Evolutionary conservation across 2,888 invertebrate species (phyloP).

Genomic region (Torymus tubicola): DNA sequence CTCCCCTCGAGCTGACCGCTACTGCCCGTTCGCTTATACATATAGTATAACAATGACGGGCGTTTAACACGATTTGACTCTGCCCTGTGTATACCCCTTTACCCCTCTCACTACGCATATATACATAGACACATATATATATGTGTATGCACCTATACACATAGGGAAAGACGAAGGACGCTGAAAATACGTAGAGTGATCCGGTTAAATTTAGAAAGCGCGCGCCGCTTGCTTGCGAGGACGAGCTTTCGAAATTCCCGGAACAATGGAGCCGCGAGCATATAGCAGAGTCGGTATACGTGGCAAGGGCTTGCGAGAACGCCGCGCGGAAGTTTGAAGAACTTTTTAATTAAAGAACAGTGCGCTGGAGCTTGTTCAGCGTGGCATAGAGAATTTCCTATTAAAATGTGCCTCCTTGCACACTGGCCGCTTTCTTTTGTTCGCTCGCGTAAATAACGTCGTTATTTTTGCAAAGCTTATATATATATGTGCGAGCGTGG

Average conservation of each 20-base stretch:
- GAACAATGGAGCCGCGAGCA: constrained; percentile 37
- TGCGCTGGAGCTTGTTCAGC: constrained; percentile 19
- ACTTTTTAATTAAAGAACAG: constrained; percentile 57
- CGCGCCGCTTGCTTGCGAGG: constrained; percentile 6
- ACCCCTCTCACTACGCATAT: neutral
- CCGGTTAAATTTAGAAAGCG: constrained; percentile 52
- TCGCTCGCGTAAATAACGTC: constrained; percentile 28
- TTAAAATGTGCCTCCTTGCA: constrained; percentile 39
- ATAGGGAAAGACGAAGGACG: constrained; percentile 6
- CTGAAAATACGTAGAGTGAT: constrained; percentile 47
- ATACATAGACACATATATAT: neutral
- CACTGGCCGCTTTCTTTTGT: constrained; percentile 19
- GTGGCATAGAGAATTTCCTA: constrained; percentile 52
- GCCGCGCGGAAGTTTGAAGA: constrained; percentile 50
- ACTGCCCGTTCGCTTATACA: constrained; percentile 8
- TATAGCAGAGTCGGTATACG: neutral
- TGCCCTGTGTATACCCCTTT: neutral
- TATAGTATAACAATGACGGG: constrained; percentile 64
- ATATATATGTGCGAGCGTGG: no score
- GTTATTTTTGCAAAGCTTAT: constrained; percentile 14
- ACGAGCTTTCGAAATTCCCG: constrained; percentile 47
- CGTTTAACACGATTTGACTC: constrained; percentile 63
- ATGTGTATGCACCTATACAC: neutral
- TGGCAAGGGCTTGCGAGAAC: constrained; percentile 12
- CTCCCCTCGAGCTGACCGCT: constrained; percentile 51